Conservation (phyloP, 2,113 vertebrate genomes). For the Pungitius pungitius region DNA sequence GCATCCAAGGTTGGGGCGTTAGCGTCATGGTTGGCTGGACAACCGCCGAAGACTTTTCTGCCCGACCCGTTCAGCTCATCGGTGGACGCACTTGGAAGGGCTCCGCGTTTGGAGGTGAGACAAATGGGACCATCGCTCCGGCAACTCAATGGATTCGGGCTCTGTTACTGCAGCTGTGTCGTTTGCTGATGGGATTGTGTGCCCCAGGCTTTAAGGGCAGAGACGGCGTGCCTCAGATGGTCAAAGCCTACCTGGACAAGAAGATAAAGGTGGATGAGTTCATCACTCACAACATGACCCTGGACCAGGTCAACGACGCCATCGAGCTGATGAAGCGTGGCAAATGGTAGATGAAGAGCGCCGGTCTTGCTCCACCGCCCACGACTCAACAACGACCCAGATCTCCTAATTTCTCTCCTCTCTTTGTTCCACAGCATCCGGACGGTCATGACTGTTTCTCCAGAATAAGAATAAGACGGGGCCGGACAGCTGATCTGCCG, state of each 20-base stretch:
- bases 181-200: background rate
- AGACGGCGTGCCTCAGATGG: conserved; percentile 79
- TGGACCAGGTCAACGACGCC: conserved; percentile 82
- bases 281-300: conserved; percentile 79
- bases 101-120: conserved; percentile 78
- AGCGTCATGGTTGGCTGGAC: conserved; percentile 85
- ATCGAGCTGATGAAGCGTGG: conserved; percentile 80
- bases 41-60: conserved; percentile 67
- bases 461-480: conserved; percentile 37
- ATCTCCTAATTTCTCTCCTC: background rate
- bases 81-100: conserved; percentile 82
- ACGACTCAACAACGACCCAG: background rate
- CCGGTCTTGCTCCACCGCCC: background rate
- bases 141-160: background rate
- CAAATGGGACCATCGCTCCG: background rate
- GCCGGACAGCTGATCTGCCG: too few species aligned
- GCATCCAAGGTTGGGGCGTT: conserved; percentile 81
- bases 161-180: background rate
- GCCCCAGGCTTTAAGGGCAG: conserved; percentile 81
- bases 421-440: conserved; percentile 84
- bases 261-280: conserved; percentile 82
- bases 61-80: conserved; percentile 80
- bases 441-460: conserved; percentile 82
- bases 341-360: conserved; percentile 73
- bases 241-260: conserved; percentile 80